Percentiles rank a stretch among this genome's conserved stretches.
These are phyloP conservation scores for Drosophila fuyamai DNA, from an alignment of 1,140 invertebrate species.

Conservation along the genomic window DNA sequence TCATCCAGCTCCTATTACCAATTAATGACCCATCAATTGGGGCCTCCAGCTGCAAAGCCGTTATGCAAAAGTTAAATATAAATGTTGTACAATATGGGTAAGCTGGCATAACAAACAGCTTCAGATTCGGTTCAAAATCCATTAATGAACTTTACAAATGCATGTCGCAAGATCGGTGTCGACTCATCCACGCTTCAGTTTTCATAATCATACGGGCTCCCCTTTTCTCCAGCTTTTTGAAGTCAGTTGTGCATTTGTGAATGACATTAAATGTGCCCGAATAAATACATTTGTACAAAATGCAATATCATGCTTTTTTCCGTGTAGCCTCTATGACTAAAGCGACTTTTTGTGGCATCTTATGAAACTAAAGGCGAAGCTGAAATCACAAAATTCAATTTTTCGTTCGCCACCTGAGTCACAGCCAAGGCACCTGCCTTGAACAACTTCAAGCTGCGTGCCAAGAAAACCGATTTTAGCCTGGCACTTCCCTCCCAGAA, in stretches of 20 bases:
- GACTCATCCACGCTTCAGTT: slow-evolving; percentile 29
- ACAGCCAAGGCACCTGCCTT: slow-evolving; percentile 12
- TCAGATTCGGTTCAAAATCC: slow-evolving; percentile 41
- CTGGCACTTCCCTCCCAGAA: slow-evolving; percentile 18
- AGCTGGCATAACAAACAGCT: slow-evolving; percentile 36
- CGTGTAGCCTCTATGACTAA: slow-evolving; percentile 47
- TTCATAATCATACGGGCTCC: slow-evolving; percentile 32
- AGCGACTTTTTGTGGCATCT: slow-evolving; percentile 35
- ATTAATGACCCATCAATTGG: not conserved
- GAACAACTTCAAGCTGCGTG: slow-evolving; percentile 45
- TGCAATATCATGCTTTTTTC: slow-evolving; percentile 38
- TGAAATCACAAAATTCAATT: slow-evolving; percentile 12
- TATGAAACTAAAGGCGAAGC: slow-evolving; percentile 36
- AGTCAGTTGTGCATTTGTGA: not conserved
- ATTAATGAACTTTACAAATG: slow-evolving; percentile 62
- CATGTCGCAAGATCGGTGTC: slow-evolving; percentile 50
- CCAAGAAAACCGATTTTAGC: slow-evolving; percentile 53
- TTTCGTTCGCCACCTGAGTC: slow-evolving; percentile 18
- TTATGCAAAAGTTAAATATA: slow-evolving; percentile 68
- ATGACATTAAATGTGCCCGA: slow-evolving; percentile 14
- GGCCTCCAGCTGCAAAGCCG: not conserved
- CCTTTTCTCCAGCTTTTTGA: slow-evolving; percentile 4
- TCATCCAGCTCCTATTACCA: not conserved
- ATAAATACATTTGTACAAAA: slow-evolving; percentile 30
- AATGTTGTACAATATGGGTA: slow-evolving; percentile 43